Evolutionary conservation across 2,888 invertebrate species (phyloP).

Genomic region (Trichogramma dendrolimi): DNA sequence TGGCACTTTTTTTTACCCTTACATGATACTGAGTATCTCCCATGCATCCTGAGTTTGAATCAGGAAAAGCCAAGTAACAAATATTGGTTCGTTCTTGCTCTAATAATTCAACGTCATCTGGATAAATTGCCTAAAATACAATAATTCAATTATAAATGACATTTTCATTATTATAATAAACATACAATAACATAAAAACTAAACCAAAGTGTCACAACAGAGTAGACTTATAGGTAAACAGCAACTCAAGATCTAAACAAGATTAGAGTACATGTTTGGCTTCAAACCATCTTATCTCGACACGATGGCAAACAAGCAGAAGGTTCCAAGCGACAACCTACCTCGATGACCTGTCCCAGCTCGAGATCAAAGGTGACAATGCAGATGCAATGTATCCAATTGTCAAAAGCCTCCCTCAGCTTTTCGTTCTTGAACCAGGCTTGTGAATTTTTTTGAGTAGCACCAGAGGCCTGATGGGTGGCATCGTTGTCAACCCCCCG

Average conservation of each 20-base stretch:
- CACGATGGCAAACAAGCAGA: too few relatives aligned
- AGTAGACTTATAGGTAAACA: background rate
- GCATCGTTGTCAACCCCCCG: too few relatives aligned
- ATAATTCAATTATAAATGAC: conserved; percentile 13
- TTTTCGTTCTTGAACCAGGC: conserved; percentile 5
- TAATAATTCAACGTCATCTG: conserved; percentile 69
- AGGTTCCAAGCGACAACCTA: conserved; percentile 42
- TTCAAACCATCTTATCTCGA: too few relatives aligned
- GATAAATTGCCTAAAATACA: conserved; percentile 69
- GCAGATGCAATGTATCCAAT: conserved; percentile 97
- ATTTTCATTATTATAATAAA: background rate
- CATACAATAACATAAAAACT: background rate
- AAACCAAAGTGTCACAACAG: background rate
- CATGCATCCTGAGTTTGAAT: conserved; percentile 98
- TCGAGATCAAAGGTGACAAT: conserved; percentile 98
- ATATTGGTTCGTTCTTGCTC: conserved; percentile 89
- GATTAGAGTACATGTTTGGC: background rate
- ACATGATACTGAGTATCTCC: conserved; percentile 97
- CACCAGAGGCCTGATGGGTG: too few relatives aligned
- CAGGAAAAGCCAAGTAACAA: conserved; percentile 97
- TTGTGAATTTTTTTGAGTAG: too few relatives aligned
- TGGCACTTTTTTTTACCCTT: conserved; percentile 66
- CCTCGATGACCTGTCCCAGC: conserved; percentile 96
- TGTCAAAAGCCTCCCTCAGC: conserved; percentile 68
- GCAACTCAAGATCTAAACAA: background rate